These are phyloP conservation scores for Chrosomus eos DNA, from an alignment of 2,797 vertebrate species.

Conservation along the genomic window DNA sequence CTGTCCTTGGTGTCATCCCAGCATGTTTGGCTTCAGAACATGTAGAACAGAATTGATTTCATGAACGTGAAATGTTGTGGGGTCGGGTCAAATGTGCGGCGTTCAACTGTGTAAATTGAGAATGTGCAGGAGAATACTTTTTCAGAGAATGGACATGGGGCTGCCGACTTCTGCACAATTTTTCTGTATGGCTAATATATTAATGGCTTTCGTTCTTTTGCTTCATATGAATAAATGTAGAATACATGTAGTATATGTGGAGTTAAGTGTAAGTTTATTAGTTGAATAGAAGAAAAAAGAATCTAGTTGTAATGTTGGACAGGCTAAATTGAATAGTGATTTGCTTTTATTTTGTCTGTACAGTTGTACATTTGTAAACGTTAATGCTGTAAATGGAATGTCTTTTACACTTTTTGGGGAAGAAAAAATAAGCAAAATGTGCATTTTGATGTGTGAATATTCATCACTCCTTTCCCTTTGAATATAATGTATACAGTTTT, in stretches of 20 bases:
- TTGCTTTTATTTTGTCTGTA: conserved; percentile 93
- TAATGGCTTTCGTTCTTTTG: conserved; percentile 80
- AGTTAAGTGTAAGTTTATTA: conserved; percentile 98
- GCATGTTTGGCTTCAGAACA: neutral
- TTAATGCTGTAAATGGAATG: conserved; percentile 99
- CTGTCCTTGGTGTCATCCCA: neutral
- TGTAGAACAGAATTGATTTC: conserved; percentile 42
- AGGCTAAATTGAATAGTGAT: conserved; percentile 94
- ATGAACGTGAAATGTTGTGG: conserved; percentile 59
- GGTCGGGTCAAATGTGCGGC: conserved; percentile 1
- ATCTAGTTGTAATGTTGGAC: conserved; percentile 89
- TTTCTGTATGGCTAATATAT: conserved; percentile 90
- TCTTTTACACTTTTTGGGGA: conserved; percentile 88
- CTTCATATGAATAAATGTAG: conserved; percentile 92
- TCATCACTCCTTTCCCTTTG: conserved; percentile 90
- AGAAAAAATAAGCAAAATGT: conserved; percentile 80
- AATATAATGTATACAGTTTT: conserved; percentile 99
- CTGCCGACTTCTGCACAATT: conserved; percentile 84
- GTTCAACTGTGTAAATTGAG: conserved; percentile 41
- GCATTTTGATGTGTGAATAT: conserved; percentile 93
- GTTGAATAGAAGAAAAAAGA: conserved; percentile 72
- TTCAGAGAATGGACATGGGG: conserved; percentile 62
- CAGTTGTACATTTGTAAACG: conserved; percentile 99
- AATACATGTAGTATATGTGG: conserved; percentile 95
- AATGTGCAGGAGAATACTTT: conserved; percentile 56